Evolutionary conservation across 2,797 vertebrate species (phyloP).

Genomic region (Centropyge bicolor): DNA sequence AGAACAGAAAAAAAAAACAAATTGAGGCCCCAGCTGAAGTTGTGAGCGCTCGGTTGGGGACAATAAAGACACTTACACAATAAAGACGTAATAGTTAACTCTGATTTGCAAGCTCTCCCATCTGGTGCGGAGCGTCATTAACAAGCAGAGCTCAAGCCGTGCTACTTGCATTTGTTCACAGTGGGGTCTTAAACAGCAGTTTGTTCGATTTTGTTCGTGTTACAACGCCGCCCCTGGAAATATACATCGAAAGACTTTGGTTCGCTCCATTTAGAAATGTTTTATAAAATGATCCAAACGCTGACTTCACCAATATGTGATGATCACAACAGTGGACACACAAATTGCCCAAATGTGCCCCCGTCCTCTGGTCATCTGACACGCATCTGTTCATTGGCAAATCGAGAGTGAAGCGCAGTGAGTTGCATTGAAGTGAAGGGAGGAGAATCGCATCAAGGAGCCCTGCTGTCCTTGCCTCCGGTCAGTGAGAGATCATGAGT

Average conservation of each 20-base stretch:
- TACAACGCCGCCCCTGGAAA: not conserved
- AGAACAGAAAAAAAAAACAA: not conserved
- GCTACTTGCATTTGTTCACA: constrained; percentile 29
- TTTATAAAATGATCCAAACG: not conserved
- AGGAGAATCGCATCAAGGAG: constrained; percentile 54
- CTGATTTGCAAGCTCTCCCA: constrained; percentile 23
- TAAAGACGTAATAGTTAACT: not conserved
- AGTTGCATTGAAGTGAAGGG: constrained; percentile 50
- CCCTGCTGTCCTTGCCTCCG: constrained; percentile 59
- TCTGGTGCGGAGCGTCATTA: constrained; percentile 17
- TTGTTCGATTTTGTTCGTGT: constrained; percentile 6
- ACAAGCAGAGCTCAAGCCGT: constrained; percentile 8
- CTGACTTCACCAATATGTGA: not conserved
- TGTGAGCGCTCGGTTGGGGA: not conserved
- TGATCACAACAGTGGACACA: constrained; percentile 9
- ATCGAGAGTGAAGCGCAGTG: constrained; percentile 41
- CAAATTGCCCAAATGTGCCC: constrained; percentile 31
- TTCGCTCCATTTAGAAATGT: not conserved
- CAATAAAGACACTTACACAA: constrained; percentile 4
- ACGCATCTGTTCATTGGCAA: constrained; percentile 40
- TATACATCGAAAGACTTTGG: not conserved
- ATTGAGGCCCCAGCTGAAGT: not conserved
- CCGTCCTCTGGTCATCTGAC: constrained; percentile 30
- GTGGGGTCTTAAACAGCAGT: constrained; percentile 17
- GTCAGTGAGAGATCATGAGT: constrained; percentile 63